Conservation (phyloP, 1,140 invertebrate species). For the Neodiprion pinetum region DNA sequence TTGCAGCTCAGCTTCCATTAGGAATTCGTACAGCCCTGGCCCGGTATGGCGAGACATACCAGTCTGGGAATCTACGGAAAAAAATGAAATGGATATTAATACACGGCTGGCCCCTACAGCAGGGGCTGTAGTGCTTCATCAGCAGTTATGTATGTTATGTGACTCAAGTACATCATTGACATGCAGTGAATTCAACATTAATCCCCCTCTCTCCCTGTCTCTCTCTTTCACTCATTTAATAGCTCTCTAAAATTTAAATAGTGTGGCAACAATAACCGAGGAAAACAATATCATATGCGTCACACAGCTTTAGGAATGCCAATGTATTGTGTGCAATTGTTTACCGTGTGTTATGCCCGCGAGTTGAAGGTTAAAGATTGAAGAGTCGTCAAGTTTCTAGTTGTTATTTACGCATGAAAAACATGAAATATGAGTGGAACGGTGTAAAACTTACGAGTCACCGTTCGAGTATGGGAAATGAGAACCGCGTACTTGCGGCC, state of each 20-base stretch:
- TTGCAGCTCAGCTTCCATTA: conserved; percentile 88
- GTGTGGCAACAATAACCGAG: no score
- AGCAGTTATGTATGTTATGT: conserved; percentile 16
- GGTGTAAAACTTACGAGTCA: no score
- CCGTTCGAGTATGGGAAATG: no score
- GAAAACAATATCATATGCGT: no score
- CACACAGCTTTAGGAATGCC: no score
- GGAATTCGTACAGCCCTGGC: conserved; percentile 87
- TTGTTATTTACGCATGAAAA: no score
- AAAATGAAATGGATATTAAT: conserved; percentile 16
- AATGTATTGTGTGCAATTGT: no score
- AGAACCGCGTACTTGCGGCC: no score
- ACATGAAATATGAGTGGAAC: no score
- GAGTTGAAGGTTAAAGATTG: no score
- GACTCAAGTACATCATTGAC: background rate
- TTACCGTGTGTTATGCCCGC: no score
- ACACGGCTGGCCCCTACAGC: conserved; percentile 9
- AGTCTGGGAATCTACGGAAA: conserved; percentile 51
- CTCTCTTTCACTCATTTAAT: conserved; percentile 2
- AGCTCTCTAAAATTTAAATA: conserved; percentile 10
- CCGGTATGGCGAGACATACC: conserved; percentile 61
- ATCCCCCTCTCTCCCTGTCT: background rate
- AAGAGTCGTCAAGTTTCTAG: no score
- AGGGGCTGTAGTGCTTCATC: conserved; percentile 18
- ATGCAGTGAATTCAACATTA: conserved; percentile 11